Evolutionary conservation across 2,113 vertebrate species (phyloP), one percentile per base, ranked within the genome.

Genomic region (Anthoscopus minutus): DNA sequence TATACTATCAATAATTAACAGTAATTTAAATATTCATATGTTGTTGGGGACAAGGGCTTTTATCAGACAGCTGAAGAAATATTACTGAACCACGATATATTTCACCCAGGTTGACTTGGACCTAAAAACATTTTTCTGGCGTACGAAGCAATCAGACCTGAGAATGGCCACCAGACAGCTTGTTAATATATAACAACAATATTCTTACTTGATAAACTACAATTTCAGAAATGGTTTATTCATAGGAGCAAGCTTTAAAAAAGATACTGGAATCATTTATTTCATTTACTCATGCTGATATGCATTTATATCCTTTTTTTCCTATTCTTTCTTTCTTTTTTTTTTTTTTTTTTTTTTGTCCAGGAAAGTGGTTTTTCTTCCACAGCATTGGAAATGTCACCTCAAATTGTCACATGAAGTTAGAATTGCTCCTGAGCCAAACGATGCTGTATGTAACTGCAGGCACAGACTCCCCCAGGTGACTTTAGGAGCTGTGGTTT

Each of bases 1-100:
- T 74, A 97, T 58, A 89, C 89, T 73, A 97, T 97, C 96, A 98
- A 98, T 98, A 98, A 98, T 98, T 98, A 97, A 98, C 96, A 96
- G 80, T 97, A 96, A 98, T 98, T 98, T 98, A 98, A 98, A 99
- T 98, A 98, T 98, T 98, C 98, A 98, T 98, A 98, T 98, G 97
- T 98, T 98, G 97, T 98, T 97, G 94, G 92, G 97, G 97, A 96
- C 96, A 98, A 98, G 98, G 97, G 97, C 97, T 98, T 98, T 98
- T 89, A 98, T 97, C 97, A 96, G 97, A 73, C 94, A 96, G 97
- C 62, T 97, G 96, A 96, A 97, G 96, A 97, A 61, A 88, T n/a
- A 67, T 96, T 54, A 35, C 89, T 56, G 94, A 97, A 86, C 96
- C 85, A 66, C 82, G 92, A 97, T 89, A 51, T 86, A 95, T 98